Evolutionary conservation across 2,797 vertebrate genomes (phyloP), one percentile per base, ranked within the genome.

Genomic region (Xenops minutus): DNA sequence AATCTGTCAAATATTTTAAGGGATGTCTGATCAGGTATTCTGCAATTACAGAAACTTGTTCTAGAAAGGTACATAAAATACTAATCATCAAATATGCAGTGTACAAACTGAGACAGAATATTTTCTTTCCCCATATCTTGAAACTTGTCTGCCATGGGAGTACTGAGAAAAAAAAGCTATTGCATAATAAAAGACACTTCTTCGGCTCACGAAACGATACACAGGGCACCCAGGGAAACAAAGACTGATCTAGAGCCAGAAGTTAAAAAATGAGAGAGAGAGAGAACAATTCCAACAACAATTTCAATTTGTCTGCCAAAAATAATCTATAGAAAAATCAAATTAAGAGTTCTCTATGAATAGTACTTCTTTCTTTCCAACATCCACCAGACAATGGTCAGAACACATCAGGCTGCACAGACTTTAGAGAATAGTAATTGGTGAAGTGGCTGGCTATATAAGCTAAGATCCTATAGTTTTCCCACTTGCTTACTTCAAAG

Each of bases 391-490:
- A 46, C 20, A 71, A 13, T 1, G 9, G 61, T 30, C n/a, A 78
- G 58, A 22, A 66, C 0, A 0, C 37, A 69, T 18, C 10, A 63
- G 1, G 0, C 44, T 77, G 44, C 68, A 68, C 10, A 56, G 23
- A 46, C 13, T 91, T 85, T 36, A 68, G 14, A 78, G 41, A 51
- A 54, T 12, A 79, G 24, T 34, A 39, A 48, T 0, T 4, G 2
- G 16, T 49, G 41, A 51, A 83, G 34, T 27, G 23, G 18, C 23
- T 68, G 14, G 32, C 49, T 81, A 46, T 37, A 74, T 12, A 74
- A 51, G 23, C 14, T 14, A 71, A 82, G 32, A 82, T n/a, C 39
- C 51, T 26, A 85, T 2, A 11, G 34, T 74, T 88, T 82, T 55
- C 32, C 52, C 49, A 48, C 37, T 52, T 41, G 32, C 22, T 85